These are phyloP conservation scores for Chanos chanos DNA, from an alignment of 2,797 vertebrate genomes.

Conservation along the genomic window DNA sequence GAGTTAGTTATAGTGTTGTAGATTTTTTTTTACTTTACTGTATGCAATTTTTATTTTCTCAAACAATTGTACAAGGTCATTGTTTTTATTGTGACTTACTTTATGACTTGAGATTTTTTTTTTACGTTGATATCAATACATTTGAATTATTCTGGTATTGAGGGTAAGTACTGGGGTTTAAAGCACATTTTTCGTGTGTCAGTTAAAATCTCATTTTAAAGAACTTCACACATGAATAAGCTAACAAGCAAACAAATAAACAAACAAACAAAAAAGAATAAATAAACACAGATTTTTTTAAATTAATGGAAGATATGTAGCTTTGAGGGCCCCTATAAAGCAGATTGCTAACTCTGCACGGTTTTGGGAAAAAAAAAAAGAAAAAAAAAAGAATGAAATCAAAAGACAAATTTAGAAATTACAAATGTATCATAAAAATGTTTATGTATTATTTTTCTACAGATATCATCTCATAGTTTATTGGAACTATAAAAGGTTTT, in stretches of 20 bases:
- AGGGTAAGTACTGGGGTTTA: slow-evolving; percentile 62
- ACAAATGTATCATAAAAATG: slow-evolving; percentile 49
- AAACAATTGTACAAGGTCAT: slow-evolving; percentile 21
- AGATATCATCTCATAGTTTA: slow-evolving; percentile 49
- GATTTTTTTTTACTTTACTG: slow-evolving; percentile 47
- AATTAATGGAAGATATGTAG: slow-evolving; percentile 25
- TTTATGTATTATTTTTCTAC: slow-evolving; percentile 54
- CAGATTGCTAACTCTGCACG: slow-evolving; percentile 42
- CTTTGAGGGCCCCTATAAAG: slow-evolving; percentile 41
- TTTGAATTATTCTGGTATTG: slow-evolving; percentile 54
- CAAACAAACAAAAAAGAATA: background rate
- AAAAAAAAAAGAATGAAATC: slow-evolving; percentile 39
- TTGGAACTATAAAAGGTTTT: slow-evolving; percentile 55
- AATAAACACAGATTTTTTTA: no score
- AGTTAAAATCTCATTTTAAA: slow-evolving; percentile 61
- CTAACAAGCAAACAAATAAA: slow-evolving; percentile 49
- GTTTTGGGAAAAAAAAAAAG: slow-evolving; percentile 43
- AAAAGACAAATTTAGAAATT: slow-evolving; percentile 47
- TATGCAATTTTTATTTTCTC: slow-evolving; percentile 21
- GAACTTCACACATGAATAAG: slow-evolving; percentile 54
- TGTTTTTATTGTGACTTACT: slow-evolving; percentile 41
- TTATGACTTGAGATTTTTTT: slow-evolving; percentile 49
- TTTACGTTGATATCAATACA: slow-evolving; percentile 44
- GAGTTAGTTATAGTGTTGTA: slow-evolving; percentile 58
- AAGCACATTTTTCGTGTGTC: slow-evolving; percentile 70